Base-by-base conservation (phyloP, 2,797 vertebrate species). In the Lithobates sylvaticus region DNA sequence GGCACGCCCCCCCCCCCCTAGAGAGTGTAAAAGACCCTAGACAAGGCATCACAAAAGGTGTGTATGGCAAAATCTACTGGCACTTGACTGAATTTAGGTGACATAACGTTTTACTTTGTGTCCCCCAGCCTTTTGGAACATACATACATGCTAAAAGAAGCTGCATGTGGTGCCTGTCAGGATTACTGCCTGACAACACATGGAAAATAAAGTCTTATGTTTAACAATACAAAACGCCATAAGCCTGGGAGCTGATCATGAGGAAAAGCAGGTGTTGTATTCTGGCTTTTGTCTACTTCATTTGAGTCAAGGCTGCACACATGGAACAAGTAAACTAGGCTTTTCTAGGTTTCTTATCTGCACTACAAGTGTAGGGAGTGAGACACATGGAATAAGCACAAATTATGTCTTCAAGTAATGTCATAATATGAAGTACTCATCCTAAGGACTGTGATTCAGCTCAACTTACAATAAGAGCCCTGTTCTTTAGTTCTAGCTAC, bases 171-270 rank as follows among this genome's bases (percentile, higher is more conserved):
- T 69, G 88, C 65, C 78, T 86, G 84, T 79, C 83, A 91, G 88
- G 86, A 88, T 89, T 90, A 88, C 83, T 84, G 76, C 82, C 85
- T 77, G 82, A 85, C 88, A 85, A 88, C 89, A 85, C 88, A 89
- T 86, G 88, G 88, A 91, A 89, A 89, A 89, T 77, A 81, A 88
- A 92, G 83, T 88, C 86, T 85, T 90, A 86, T 89, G 71, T 93
- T 92, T 91, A 83, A 85, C 89, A 90, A 92, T 81, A 90, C 88
- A 89, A 78, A 88, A 89, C 88, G 87, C 91, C 26, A 74, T 88
- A 91, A 89, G 85, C 1, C 50, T 0, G 0, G 75, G 67, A 89
- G 85, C 71, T 77, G 32, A 58, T 32, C 54, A 68, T 84, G 83
- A 88, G 80, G 34, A 23, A 82, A 75, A 81, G 75, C 64, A 84